A percentile compares a stretch with the other conserved stretches of the same genome.
These are phyloP conservation scores for Diachasmimorpha longicaudata DNA, from an alignment of 1,140 invertebrate genomes.

Conservation along the genomic window DNA sequence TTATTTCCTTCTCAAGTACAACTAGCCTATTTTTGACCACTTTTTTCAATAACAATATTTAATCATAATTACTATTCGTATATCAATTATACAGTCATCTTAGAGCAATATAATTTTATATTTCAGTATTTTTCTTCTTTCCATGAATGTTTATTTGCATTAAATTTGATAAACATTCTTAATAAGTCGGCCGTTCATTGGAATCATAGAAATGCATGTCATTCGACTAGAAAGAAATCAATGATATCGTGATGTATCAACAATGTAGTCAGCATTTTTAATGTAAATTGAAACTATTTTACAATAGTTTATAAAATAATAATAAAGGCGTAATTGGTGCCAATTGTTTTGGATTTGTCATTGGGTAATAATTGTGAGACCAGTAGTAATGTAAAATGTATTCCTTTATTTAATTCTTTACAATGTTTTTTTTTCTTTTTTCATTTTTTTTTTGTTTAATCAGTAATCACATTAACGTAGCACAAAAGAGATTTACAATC, in stretches of 20 bases:
- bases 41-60: neutral
- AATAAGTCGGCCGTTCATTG: neutral
- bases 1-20: too few species aligned
- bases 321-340: slow-evolving; percentile 55
- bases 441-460: neutral
- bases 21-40: too few species aligned
- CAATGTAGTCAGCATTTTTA: slow-evolving; percentile 23
- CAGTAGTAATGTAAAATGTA: slow-evolving; percentile 57
- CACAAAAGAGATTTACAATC: slow-evolving; percentile 62
- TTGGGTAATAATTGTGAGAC: neutral
- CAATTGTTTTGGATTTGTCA: slow-evolving; percentile 19
- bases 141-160: neutral
- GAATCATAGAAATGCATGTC: neutral
- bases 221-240: slow-evolving; percentile 79
- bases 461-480: slow-evolving; percentile 60
- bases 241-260: slow-evolving; percentile 66
- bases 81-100: neutral
- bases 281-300: slow-evolving; percentile 81
- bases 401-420: slow-evolving; percentile 62
- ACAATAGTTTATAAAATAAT: slow-evolving; percentile 71
- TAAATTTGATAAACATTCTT: neutral
- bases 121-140: neutral
- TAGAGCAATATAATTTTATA: neutral
- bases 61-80: too few species aligned
- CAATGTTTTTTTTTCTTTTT: slow-evolving; percentile 53